Percentiles rank a stretch among this genome's conserved stretches.
Conservation (phyloP, 2,113 vertebrate species). For the Tachycineta bicolor region DNA sequence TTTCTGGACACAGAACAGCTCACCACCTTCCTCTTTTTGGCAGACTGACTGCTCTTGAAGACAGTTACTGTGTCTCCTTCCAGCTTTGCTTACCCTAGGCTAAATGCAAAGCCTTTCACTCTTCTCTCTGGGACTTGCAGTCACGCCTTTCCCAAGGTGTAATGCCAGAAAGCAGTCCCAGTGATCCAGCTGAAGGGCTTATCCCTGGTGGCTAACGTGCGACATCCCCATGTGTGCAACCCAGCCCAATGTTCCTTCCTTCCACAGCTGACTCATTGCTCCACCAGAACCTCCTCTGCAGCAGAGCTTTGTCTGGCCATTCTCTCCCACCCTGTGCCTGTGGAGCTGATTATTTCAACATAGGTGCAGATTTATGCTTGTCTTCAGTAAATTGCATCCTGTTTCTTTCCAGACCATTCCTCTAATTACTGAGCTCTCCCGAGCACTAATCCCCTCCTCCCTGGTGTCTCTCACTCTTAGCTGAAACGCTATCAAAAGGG, state of each 20-base stretch:
- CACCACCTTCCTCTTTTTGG: constrained; percentile 55
- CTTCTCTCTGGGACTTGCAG: background rate
- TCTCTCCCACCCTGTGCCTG: background rate
- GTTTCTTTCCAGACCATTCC: background rate
- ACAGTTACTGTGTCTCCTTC: background rate
- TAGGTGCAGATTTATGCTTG: background rate
- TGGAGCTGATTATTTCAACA: background rate
- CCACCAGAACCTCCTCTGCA: background rate
- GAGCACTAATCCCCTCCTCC: background rate
- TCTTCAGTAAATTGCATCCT: constrained; percentile 2
- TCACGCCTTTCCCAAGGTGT: background rate
- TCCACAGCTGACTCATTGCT: background rate
- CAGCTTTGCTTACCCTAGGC: background rate
- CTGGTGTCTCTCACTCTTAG: background rate
- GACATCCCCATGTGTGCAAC: background rate
- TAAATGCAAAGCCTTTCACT: background rate
- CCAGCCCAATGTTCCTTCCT: background rate
- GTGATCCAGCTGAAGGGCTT: background rate
- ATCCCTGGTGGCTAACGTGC: fast-evolving
- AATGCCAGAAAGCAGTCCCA: background rate
- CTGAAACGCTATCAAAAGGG: background rate
- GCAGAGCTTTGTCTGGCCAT: background rate
- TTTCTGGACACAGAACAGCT: constrained; percentile 56
- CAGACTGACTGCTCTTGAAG: background rate
- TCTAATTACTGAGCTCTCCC: constrained; percentile 8